Evolutionary conservation across 2,113 vertebrate genomes (phyloP), one percentile per base, ranked within the genome.

Genomic region (Nothocercus nigrocapillus): DNA sequence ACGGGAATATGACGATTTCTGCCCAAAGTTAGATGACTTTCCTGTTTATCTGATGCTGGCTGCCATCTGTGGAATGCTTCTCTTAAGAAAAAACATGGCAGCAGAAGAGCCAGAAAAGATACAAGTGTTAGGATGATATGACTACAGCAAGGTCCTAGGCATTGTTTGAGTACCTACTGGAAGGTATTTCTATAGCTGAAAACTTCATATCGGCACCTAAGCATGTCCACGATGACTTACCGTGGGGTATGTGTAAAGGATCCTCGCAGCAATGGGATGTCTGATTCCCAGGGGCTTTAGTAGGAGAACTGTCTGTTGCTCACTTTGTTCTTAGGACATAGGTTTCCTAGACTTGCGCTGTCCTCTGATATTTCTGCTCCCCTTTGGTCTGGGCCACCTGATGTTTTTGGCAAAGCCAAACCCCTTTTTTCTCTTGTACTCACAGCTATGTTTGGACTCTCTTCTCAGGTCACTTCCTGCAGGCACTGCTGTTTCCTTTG

Each of bases 401-500:
- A 73, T 93, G 36, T 93, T 91, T 73, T 92, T 95, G 83, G 80
- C 92, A 93, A 88, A 86, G 94, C 85, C 85, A 72, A 85, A 59
- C 75, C 36, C 76, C 62, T 62, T 70, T 93, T 95, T 85, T 89
- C 77, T 85, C 51, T 79, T 95, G 79, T 86, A 69, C 34, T 86
- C 84, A 45, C 56, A 85, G 93, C 74, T 95, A 95, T 95, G 96
- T 96, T 96, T 97, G 92, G 69, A 62, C 88, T 96, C 56, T 88
- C 81, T 90, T 97, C 80, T 96, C 78, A 30, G 94, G 87, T 66
- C 77, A 90, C 82, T 97, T 97, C 97, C 96, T 97, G 68, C 76
- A 95, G 76, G 61, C 61, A 90, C 17, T 24, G 34, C 63, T 58
- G 62, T 84, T 96, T 97, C 94, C 87, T 96, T 92, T 92, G 59